phyloP scores from a whole-genome alignment of 1,140 invertebrate species.

The Drosophila truncata region DNA sequence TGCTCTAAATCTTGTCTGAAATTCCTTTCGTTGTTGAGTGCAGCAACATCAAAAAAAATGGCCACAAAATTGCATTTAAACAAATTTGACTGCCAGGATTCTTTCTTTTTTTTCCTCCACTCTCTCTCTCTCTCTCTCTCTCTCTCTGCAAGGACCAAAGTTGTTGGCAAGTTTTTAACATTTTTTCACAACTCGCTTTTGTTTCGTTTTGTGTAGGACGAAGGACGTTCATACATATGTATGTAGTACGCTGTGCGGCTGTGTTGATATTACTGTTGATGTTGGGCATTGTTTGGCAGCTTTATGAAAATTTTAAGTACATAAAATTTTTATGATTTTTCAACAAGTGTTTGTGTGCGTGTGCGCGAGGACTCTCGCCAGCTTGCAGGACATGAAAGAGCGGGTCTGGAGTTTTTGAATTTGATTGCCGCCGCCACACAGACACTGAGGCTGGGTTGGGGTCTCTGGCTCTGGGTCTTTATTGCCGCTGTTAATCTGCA shows the following conservation, averaged over 20 bases:
- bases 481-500: slow-evolving; percentile 52
- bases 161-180: slow-evolving; percentile 40
- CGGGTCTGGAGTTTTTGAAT: slow-evolving; percentile 43
- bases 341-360: slow-evolving; percentile 52
- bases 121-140: background rate
- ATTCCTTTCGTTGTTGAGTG: no score
- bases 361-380: background rate
- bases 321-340: slow-evolving; percentile 70
- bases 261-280: slow-evolving; percentile 31
- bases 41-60: slow-evolving; percentile 5
- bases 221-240: background rate
- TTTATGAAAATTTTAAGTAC: slow-evolving; percentile 71
- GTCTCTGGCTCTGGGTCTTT: slow-evolving; percentile 31
- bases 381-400: background rate
- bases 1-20: slow-evolving; percentile 8
- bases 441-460: slow-evolving; percentile 2
- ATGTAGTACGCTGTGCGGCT: background rate
- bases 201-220: slow-evolving; percentile 22
- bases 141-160: slow-evolving; percentile 8
- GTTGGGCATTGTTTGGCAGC: slow-evolving; percentile 63
- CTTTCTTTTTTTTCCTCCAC: background rate
- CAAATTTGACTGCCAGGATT: slow-evolving; percentile 42
- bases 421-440: slow-evolving; percentile 50
- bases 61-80: slow-evolving; percentile 62
- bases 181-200: slow-evolving; percentile 12